Conservation (phyloP, 1,140 invertebrate genomes). For the Nasonia longicornis region DNA sequence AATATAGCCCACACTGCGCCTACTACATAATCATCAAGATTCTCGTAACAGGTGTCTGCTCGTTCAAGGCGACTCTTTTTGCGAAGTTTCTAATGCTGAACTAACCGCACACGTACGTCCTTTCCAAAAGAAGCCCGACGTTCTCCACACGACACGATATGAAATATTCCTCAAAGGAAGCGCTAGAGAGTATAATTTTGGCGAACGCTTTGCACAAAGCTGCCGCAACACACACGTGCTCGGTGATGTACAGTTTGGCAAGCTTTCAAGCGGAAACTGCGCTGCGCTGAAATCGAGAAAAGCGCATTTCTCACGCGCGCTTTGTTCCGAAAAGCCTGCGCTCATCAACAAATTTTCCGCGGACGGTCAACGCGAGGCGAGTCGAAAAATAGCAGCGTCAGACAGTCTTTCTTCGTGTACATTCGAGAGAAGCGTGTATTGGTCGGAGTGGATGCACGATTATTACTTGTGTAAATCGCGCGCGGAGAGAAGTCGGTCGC, state of each 20-base stretch:
- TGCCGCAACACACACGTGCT: neutral
- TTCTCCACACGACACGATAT: neutral
- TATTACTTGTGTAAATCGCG: too few species aligned
- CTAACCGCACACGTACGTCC: too few species aligned
- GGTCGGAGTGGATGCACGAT: too few species aligned
- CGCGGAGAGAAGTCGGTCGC: too few species aligned
- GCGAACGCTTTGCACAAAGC: neutral
- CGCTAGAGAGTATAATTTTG: neutral
- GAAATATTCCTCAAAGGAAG: neutral
- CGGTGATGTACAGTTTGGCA: constrained; percentile 1
- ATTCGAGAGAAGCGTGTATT: too few species aligned
- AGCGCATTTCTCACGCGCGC: neutral
- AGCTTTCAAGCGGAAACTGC: constrained; percentile 6
- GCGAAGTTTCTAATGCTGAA: neutral
- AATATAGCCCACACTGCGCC: too few species aligned
- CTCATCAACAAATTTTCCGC: neutral
- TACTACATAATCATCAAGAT: neutral
- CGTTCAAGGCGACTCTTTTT: neutral
- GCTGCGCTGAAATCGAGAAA: neutral
- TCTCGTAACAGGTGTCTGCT: neutral
- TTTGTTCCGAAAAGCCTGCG: neutral
- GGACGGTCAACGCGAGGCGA: neutral
- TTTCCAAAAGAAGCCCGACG: too few species aligned
- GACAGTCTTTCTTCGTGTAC: neutral
- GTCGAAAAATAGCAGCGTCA: neutral